Evolutionary conservation across 1,140 invertebrate genomes (phyloP), one percentile per base, ranked within the genome.

Genomic region (Hycleus phaleratus): DNA sequence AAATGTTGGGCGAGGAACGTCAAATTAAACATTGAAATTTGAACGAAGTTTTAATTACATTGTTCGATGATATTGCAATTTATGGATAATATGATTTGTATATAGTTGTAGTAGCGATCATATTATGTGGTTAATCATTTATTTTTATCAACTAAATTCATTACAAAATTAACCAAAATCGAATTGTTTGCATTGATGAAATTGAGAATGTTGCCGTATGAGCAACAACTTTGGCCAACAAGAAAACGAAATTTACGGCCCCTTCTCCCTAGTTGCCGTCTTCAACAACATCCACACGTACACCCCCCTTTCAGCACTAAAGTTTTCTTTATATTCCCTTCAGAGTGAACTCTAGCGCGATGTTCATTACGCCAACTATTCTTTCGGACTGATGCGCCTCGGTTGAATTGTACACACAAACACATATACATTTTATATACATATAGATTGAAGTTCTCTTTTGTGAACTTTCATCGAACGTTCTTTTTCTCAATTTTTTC

Each of bases 281-380:
- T 18, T 18, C 18, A 18, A 18, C 18, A 18, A 18, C 18, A 18
- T 4, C 57, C 61, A 54, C 60, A 65, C 61, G 61, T 61, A 64
- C 54, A 58, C 57, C 60, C 57, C 61, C 46, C 58, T 64, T 61
- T 62, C 58, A 61, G 53, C 62, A 61, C 64, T 64, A 69, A 69
- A 67, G 64, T 69, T 69, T 69, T 69, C 64, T 64, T 66, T 68
- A 67, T 69, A 61, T 69, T 65, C 65, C 61, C 67, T 60, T 56
- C 62, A 58, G 63, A 67, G 59, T 61, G 59, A 61, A 64, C 61
- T 67, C 61, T 49, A 48, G 47, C 52, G 46, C 53, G 54, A 49
- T 62, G 63, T 67, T 67, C 65, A 68, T 69, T 68, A 69, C 59
- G 57, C 55, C 48, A 64, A 65, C 67, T 62, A 64, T 68, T 69